Evolutionary conservation across 2,888 invertebrate species (phyloP), one percentile per base, ranked within the genome.

Genomic region (Rotaria magnacalcarata): DNA sequence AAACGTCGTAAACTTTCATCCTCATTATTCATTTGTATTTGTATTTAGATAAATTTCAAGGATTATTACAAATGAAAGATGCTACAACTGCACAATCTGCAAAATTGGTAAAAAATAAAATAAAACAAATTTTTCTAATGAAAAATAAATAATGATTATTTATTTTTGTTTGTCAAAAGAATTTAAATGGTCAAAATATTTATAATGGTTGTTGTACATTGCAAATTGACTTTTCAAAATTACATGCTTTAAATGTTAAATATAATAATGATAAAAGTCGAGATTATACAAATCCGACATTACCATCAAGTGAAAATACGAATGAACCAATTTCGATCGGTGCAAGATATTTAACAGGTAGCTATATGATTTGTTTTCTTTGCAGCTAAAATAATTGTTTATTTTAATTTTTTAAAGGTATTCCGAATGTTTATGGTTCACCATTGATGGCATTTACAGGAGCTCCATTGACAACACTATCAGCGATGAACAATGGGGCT

Each of bases 251-350:
- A 90, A 98, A 98, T 92, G 98, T 99, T 89, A 97, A 97, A 92
- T 99, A 97, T 93, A 99, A 99, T 93, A 99, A 99, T 92, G 99
- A 99, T 93, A 99, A 99, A 93, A 97, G 96, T 88, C 93, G 98
- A 87, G 99, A 99, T 93, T 99, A 97, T 93, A 99, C 98, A 89
- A 98, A 99, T 92, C 98, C 98, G 43, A 50, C 58, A 58, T 85
- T 87, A 41, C 87, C 87, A 16, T 80, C 87, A 27, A 85, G 87
- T n/a, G 87, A 87, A 75, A 56, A 60, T 80, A 56, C 86, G 1
- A 85, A 86, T 47, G 80, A 80, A 47, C 47, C 80, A 0, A 80
- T 80, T 47, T 47, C 43, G n/a, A 80, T 80, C 4, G 80, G 80
- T n/a, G 80, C 47, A 80, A 19, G 80, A 80, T 80, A 80, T 47